Conservation (phyloP, 2,888 invertebrate genomes). For the Candidula unifasciata region DNA sequence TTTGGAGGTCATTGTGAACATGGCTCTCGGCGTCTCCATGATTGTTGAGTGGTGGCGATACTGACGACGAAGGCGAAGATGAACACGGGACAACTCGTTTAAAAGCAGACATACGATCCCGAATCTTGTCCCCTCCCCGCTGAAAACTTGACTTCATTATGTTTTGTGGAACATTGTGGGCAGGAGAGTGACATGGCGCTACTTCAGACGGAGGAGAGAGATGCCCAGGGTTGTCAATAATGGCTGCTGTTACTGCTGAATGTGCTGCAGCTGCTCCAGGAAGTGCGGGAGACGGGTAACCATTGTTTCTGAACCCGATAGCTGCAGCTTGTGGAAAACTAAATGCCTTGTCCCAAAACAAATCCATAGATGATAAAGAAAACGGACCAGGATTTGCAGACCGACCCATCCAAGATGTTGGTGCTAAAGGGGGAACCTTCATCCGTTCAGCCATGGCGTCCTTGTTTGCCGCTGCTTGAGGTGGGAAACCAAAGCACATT, state of each 20-base stretch:
- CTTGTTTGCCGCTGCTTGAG: constrained; percentile 36
- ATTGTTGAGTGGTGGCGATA: constrained; percentile 16
- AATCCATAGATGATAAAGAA: constrained; percentile 52
- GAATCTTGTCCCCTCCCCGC: constrained; percentile 22
- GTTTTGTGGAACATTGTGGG: constrained; percentile 27
- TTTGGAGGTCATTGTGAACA: constrained; percentile 16
- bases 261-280: constrained; percentile 34
- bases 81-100: constrained; percentile 44
- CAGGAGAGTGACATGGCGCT: neutral
- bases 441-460: constrained; percentile 45
- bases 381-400: constrained; percentile 29
- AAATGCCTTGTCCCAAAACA: constrained; percentile 56
- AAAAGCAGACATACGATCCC: constrained; percentile 48
- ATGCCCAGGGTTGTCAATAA: constrained; percentile 42
- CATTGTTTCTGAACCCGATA: constrained; percentile 35
- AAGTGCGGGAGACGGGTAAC: constrained; percentile 36
- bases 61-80: constrained; percentile 28
- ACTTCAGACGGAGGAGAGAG: constrained; percentile 24
- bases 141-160: constrained; percentile 32
- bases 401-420: constrained; percentile 52
- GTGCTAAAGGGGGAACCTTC: constrained; percentile 32
- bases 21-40: constrained; percentile 12
- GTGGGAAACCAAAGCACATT: constrained; percentile 55
- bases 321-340: constrained; percentile 49
- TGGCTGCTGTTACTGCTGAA: constrained; percentile 29